A percentile compares a stretch with the other conserved stretches of the same genome.
These are phyloP conservation scores for Diplolepis rosae DNA, from an alignment of 2,888 invertebrate species.

Conservation along the genomic window DNA sequence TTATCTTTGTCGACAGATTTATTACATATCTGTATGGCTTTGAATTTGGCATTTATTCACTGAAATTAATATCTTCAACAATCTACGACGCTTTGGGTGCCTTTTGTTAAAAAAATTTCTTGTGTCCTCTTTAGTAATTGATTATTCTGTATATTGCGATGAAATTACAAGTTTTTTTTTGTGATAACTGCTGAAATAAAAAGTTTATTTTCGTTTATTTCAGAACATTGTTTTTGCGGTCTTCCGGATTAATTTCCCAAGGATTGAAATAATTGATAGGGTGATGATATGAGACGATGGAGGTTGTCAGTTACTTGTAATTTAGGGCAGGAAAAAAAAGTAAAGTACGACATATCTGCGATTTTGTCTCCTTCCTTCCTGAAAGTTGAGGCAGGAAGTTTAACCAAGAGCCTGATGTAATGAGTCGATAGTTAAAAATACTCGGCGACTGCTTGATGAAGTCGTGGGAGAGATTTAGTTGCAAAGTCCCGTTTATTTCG, in stretches of 20 bases:
- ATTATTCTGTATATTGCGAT: no score
- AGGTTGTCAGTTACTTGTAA: not conserved
- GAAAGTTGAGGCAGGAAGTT: constrained; percentile 61
- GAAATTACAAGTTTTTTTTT: no score
- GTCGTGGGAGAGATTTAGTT: constrained; percentile 26
- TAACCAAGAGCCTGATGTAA: constrained; percentile 52
- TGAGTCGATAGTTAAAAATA: constrained; percentile 61
- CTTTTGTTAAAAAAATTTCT: no score
- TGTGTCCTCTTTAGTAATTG: no score
- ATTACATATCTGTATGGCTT: not conserved
- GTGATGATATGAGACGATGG: not conserved
- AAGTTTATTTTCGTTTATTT: not conserved
- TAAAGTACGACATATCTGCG: not conserved
- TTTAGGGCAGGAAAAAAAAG: not conserved
- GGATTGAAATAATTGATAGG: not conserved
- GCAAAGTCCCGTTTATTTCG: constrained; percentile 61
- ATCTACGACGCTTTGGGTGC: no score
- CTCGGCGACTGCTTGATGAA: constrained; percentile 8
- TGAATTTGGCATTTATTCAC: not conserved
- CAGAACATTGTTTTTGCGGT: not conserved
- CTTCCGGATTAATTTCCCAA: not conserved
- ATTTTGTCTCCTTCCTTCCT: constrained; percentile 42
- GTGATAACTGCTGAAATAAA: not conserved
- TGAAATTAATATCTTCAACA: constrained; percentile 8
- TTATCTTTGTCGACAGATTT: constrained; percentile 5